Evolutionary conservation across 2,113 vertebrate genomes (phyloP).

Genomic region (Pygathrix nemaeus): DNA sequence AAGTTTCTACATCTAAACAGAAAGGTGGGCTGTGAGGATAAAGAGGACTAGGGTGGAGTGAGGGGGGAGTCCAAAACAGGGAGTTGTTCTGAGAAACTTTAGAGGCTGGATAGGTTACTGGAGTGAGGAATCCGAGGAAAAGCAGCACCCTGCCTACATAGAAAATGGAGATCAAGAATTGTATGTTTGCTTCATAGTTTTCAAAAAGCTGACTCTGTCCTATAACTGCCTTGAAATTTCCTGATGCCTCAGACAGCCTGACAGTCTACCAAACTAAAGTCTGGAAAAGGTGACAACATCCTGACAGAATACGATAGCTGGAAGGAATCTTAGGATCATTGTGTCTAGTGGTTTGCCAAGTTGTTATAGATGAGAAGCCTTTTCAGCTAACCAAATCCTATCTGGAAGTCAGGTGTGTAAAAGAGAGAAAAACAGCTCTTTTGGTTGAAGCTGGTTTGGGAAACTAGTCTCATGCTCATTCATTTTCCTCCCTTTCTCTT

Average conservation of each 20-base stretch:
- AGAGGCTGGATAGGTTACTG: not conserved
- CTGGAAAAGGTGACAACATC: not conserved
- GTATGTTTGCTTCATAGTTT: not conserved
- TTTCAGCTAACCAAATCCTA: not conserved
- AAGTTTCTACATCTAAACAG: not conserved
- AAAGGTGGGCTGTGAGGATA: not conserved
- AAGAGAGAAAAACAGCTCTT: not conserved
- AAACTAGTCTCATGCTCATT: rapidly evolving
- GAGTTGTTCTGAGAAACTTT: not conserved
- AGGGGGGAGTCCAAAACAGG: not conserved
- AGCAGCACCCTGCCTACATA: not conserved
- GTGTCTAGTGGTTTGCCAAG: not conserved
- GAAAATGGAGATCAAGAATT: not conserved
- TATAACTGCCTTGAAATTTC: not conserved
- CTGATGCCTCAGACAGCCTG: not conserved
- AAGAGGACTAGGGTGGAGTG: rapidly evolving
- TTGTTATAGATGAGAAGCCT: not conserved
- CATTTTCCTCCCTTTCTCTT: not conserved
- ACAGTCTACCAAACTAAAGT: not conserved
- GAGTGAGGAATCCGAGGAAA: not conserved
- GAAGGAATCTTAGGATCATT: not conserved
- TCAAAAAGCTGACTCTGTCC: not conserved
- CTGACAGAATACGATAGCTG: not conserved
- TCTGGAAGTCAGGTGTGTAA: not conserved
- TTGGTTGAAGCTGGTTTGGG: not conserved